These are phyloP conservation scores for Drosophila falleni DNA, from an alignment of 2,888 invertebrate species.

Conservation along the genomic window DNA sequence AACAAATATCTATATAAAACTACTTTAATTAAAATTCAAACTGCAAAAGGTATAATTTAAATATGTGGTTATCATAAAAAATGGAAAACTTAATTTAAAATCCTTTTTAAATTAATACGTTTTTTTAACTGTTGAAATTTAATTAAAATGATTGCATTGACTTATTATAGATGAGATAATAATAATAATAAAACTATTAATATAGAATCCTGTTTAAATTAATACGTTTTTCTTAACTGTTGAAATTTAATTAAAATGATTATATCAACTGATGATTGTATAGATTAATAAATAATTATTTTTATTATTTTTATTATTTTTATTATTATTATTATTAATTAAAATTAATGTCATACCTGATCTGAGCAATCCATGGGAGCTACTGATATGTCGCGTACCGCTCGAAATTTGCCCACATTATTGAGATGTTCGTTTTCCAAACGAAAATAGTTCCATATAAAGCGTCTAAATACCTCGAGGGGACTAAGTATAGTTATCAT, in stretches of 20 bases:
- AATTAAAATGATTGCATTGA: background rate
- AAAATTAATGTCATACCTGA: constrained; percentile 86
- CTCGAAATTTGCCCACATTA: constrained; percentile 95
- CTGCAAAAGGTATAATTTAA: too few relatives aligned
- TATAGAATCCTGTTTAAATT: too few relatives aligned
- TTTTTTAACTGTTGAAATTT: background rate
- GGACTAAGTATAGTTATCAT: constrained; percentile 89
- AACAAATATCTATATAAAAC: background rate
- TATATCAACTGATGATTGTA: too few relatives aligned
- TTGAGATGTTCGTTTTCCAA: constrained; percentile 95
- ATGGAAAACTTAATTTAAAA: too few relatives aligned
- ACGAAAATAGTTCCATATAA: constrained; percentile 96
- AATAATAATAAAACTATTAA: too few relatives aligned
- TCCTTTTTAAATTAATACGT: too few relatives aligned
- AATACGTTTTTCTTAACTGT: background rate
- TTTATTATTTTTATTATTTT: too few relatives aligned
- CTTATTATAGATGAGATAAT: too few relatives aligned
- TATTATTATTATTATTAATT: too few relatives aligned
- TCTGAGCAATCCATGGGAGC: constrained; percentile 92
- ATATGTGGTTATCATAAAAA: too few relatives aligned
- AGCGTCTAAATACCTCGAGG: constrained; percentile 90
- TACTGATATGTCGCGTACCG: constrained; percentile 93
- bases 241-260: background rate
- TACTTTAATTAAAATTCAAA: too few relatives aligned
- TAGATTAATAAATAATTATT: background rate